Evolutionary conservation across 2,797 vertebrate species (phyloP), one percentile per base, ranked within the genome.

Genomic region (Huso huso): DNA sequence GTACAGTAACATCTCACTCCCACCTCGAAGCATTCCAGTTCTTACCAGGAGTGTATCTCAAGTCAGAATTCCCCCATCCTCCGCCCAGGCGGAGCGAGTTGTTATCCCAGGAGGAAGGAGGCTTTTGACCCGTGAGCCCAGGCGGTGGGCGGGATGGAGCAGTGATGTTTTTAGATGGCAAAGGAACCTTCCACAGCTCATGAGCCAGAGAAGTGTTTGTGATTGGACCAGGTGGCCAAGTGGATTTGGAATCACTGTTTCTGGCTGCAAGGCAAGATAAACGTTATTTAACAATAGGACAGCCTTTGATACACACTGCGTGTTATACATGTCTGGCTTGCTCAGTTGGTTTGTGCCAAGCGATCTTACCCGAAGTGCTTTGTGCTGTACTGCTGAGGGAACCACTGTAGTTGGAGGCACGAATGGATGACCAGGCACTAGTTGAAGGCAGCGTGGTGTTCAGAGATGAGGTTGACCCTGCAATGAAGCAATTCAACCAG

Each of bases 401-500:
- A 94, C 92, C 90, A 89, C 88, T 95, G 93, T 95, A 95, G 94
- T 93, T 96, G 94, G 97, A 99, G 97, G 97, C 97, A 99, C 97
- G 94, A 96, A 97, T 95, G 95, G 95, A 97, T 94, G 97, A 95
- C 97, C 97, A 99, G 97, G 97, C 97, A 99, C 97, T 99, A 93
- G 94, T 98, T 90, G 96, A 99, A 99, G 97, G 97, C 97, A 99
- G 97, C 93, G 94, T 92, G 96, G 97, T 99, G 96, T 97, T 99
- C 89, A 98, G 89, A 94, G 97, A 99, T 95, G 97, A 98, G 93
- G 96, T 95, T 92, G 94, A 94, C 94, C 97, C 97, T 99, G 65
- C 0, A 48, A 64, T 3, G 50, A 37, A 52, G 51, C 48, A 65
- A 67, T 6, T 37, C 37, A 37, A 4, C 37, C 37, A 37, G 64